phyloP scores from a whole-genome alignment of 2,113 vertebrate species.

The Zapornia atra region DNA sequence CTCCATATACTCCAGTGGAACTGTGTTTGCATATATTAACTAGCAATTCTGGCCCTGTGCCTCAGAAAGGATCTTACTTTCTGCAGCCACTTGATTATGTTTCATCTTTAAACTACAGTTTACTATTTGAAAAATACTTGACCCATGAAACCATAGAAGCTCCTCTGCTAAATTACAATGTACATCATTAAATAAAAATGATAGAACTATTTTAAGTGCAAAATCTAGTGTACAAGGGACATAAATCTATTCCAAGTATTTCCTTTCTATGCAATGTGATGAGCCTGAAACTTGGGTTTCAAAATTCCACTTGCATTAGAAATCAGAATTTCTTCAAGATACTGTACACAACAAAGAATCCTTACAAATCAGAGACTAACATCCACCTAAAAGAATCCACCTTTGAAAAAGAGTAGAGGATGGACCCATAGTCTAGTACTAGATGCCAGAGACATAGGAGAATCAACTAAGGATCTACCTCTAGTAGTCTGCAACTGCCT shows the following conservation, averaged over 20 bases:
- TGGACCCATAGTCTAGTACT: not conserved
- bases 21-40: constrained; percentile 3
- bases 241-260: not conserved
- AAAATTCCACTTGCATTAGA: not conserved
- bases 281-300: not conserved
- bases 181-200: not conserved
- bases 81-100: constrained; percentile 66
- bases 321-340: not conserved
- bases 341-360: not conserved
- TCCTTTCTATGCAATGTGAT: not conserved
- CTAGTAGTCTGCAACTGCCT: not conserved
- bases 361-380: not conserved
- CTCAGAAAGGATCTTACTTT: constrained; percentile 52
- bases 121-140: constrained; percentile 60
- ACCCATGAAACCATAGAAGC: constrained; percentile 33
- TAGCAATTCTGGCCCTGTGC: constrained; percentile 6
- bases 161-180: not conserved
- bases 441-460: not conserved
- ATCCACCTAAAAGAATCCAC: not conserved
- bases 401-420: not conserved
- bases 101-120: constrained; percentile 58
- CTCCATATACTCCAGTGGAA: not conserved
- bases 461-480: not conserved
- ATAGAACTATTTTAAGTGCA: not conserved
- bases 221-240: not conserved